These are phyloP conservation scores for Spongilla lacustris DNA, from an alignment of 37 sponge, comb jelly and placozoan species.

Conservation along the genomic window DNA sequence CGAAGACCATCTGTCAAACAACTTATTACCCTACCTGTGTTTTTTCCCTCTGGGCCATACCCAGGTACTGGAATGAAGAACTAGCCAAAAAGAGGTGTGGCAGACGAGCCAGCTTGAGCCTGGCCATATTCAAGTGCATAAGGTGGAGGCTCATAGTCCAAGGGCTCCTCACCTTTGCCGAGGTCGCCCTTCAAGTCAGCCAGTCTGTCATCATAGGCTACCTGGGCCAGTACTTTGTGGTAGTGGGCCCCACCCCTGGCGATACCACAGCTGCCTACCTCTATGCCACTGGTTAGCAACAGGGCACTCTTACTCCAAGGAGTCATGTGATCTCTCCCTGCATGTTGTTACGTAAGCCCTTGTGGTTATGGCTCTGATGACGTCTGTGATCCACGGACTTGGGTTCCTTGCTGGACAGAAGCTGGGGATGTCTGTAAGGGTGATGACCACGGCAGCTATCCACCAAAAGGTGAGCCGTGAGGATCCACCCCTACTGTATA, in stretches of 20 bases:
- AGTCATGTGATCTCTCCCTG: neutral
- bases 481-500: too few species aligned
- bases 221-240: constrained; percentile 5
- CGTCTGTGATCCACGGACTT: constrained; percentile 37
- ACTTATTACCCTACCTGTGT: neutral
- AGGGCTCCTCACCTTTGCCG: constrained; percentile 20
- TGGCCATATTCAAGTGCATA: constrained; percentile 53
- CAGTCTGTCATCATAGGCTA: constrained; percentile 9
- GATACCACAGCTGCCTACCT: neutral
- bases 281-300: neutral
- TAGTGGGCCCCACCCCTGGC: neutral
- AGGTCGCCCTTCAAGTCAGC: constrained; percentile 15
- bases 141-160: constrained; percentile 43
- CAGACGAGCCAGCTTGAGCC: constrained; percentile 48
- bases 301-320: neutral
- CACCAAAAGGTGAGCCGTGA: constrained; percentile 54
- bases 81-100: constrained; percentile 33
- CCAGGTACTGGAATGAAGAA: constrained; percentile 20
- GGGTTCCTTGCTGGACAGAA: constrained; percentile 35
- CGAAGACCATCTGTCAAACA: neutral
- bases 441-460: constrained; percentile 54
- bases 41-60: neutral
- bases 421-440: constrained; percentile 52
- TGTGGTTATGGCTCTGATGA: constrained; percentile 6
- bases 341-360: constrained; percentile 32